Conservation (phyloP, 2,888 invertebrate species). For the Scaptomyza tumidula region DNA sequence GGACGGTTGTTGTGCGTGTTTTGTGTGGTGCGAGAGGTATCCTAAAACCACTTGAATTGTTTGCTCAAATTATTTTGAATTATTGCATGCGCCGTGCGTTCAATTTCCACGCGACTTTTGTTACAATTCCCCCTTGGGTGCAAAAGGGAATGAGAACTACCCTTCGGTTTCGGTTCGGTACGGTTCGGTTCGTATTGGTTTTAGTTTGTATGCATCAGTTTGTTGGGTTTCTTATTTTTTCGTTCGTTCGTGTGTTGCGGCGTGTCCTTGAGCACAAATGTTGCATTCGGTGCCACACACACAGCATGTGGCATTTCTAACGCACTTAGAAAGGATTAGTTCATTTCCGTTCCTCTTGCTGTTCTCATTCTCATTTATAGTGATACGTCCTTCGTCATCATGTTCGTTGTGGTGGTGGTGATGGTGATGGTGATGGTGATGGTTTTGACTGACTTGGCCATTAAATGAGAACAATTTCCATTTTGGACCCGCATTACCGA, state of each 20-base stretch:
- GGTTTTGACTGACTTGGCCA: constrained; percentile 26
- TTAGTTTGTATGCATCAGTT: constrained; percentile 14
- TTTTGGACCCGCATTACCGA: constrained; percentile 13
- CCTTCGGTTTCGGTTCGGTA: constrained; percentile 16
- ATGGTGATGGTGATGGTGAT: constrained; percentile 16
- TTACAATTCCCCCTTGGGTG: constrained; percentile 18
- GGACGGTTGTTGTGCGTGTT: not conserved
- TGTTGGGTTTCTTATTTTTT: constrained; percentile 9
- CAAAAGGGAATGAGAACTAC: constrained; percentile 16
- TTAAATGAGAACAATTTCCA: constrained; percentile 38
- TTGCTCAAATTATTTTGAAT: constrained; percentile 72
- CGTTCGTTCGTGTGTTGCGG: constrained; percentile 6
- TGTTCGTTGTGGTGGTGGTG: constrained; percentile 1
- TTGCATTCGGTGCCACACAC: constrained; percentile 63
- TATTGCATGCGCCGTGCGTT: constrained; percentile 55
- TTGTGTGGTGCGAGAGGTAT: constrained; percentile 16
- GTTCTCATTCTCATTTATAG: not conserved
- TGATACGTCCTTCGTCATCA: too few relatives aligned
- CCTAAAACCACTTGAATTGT: constrained; percentile 68
- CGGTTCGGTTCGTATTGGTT: not conserved
- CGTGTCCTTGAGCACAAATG: constrained; percentile 76
- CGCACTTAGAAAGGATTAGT: constrained; percentile 74
- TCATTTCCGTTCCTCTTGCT: constrained; percentile 12
- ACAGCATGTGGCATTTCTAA: constrained; percentile 70
- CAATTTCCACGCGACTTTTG: constrained; percentile 52